phyloP scores from a whole-genome alignment of 30 jellyfish, hydroid and myxozoan genomes.

The Chironex yamaguchii region DNA sequence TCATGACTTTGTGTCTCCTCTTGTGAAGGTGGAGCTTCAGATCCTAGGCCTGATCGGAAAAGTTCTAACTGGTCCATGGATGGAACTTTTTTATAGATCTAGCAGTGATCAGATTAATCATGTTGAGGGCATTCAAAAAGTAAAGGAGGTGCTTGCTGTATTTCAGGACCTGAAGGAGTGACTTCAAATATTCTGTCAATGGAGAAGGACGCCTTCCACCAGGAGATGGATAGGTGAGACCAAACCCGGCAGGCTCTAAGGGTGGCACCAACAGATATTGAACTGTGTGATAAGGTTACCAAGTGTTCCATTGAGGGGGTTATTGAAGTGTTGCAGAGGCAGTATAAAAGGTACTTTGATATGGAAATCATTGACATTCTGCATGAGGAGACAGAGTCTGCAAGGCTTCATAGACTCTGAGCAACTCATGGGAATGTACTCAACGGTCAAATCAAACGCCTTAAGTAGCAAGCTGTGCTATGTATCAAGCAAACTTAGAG shows the following conservation, averaged over 20 bases:
- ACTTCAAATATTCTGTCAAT: too few relatives aligned
- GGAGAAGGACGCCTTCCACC: conserved; percentile 7
- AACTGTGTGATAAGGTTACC: not conserved
- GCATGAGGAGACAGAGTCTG: conserved; percentile 2
- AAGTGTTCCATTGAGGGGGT: not conserved
- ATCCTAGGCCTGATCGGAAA: conserved; percentile 62
- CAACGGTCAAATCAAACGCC: conserved; percentile 48
- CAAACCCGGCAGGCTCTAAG: not conserved
- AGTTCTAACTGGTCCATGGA: conserved; percentile 68
- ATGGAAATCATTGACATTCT: not conserved
- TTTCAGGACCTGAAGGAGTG: conserved; percentile 3
- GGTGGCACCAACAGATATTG: not conserved
- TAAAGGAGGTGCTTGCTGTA: conserved; percentile 2
- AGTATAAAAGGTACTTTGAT: not conserved
- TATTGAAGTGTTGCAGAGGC: not conserved
- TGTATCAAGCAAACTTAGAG: conserved; percentile 22
- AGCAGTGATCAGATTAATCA: conserved; percentile 11
- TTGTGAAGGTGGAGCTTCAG: conserved; percentile 28
- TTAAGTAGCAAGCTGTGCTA: conserved; percentile 47
- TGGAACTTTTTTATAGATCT: conserved; percentile 21
- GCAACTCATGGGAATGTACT: conserved; percentile 45
- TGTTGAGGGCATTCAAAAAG: conserved; percentile 52
- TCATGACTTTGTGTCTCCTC: conserved; percentile 18
- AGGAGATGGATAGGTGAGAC: not conserved
- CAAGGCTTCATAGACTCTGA: conserved; percentile 42